Conservation (phyloP, 2,113 vertebrate species). For the Phyllostomus hastatus region DNA sequence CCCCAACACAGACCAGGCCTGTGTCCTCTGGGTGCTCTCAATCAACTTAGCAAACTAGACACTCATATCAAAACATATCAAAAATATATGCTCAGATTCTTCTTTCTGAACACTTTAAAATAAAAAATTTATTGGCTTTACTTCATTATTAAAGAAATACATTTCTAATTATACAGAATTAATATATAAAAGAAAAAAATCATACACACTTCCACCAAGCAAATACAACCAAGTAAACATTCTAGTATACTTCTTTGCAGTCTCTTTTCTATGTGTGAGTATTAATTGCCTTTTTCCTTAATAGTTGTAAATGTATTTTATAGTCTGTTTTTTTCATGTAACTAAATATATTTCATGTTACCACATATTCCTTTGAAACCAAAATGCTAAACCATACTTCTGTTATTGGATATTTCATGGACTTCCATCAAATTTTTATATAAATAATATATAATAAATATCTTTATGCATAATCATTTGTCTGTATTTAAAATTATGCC, state of each 20-base stretch:
- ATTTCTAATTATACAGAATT: conserved; percentile 36
- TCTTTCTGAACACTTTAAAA: conserved; percentile 28
- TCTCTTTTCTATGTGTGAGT: not conserved
- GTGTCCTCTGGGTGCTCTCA: not conserved
- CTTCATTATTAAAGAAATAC: conserved; percentile 7
- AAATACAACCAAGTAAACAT: conserved; percentile 23
- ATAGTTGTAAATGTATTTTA: not conserved
- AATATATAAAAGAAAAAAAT: not conserved
- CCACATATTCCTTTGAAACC: conserved; percentile 9
- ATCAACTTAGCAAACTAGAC: conserved; percentile 30
- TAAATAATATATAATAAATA: conserved; percentile 1
- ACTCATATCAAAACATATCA: not conserved
- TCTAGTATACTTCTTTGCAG: not conserved
- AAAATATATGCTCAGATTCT: not conserved
- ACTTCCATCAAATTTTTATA: not conserved
- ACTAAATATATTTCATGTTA: conserved; percentile 6
- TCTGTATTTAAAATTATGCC: conserved; percentile 8
- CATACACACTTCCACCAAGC: not conserved
- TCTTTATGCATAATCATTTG: not conserved
- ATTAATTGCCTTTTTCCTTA: conserved; percentile 3
- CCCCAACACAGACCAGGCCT: not conserved
- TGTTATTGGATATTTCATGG: not conserved
- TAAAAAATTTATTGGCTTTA: conserved; percentile 15
- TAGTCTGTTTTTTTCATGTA: conserved; percentile 6
- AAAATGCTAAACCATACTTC: conserved; percentile 16